A percentile compares a stretch with the other conserved stretches of the same genome.
Conservation (phyloP, 2,113 vertebrate genomes). For the Embiotoca jacksoni region DNA sequence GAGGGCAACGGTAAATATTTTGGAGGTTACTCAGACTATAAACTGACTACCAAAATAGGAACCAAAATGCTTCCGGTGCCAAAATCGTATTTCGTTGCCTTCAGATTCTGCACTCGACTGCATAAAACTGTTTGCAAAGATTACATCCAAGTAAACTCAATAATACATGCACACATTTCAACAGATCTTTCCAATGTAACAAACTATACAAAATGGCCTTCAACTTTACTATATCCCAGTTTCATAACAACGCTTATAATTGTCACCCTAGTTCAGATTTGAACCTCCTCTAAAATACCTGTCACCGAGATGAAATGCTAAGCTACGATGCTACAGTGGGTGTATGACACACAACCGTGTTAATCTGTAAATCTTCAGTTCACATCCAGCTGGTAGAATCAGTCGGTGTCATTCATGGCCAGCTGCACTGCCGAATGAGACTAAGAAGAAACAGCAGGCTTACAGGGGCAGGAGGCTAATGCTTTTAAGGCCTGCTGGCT, state of each 20-base stretch:
- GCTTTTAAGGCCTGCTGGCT: conserved; percentile 46
- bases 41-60: no score
- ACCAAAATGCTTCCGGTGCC: no score
- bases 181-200: not conserved
- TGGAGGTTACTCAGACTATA: not conserved
- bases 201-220: no score
- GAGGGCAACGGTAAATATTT: not conserved
- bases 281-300: not conserved
- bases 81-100: no score
- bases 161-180: not conserved
- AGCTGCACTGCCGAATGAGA: conserved; percentile 38
- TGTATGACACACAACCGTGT: not conserved
- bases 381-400: conserved; percentile 28
- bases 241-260: no score
- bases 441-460: conserved; percentile 53
- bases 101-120: no score
- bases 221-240: no score
- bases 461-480: conserved; percentile 51
- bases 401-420: conserved; percentile 10
- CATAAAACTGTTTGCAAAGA: no score
- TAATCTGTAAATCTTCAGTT: conserved; percentile 20
- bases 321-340: not conserved
- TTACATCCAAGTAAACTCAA: not conserved
- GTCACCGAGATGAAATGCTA: not conserved
- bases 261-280: no score